Base-by-base conservation (phyloP, 2,797 vertebrate species). In the Karalla daura region DNA sequence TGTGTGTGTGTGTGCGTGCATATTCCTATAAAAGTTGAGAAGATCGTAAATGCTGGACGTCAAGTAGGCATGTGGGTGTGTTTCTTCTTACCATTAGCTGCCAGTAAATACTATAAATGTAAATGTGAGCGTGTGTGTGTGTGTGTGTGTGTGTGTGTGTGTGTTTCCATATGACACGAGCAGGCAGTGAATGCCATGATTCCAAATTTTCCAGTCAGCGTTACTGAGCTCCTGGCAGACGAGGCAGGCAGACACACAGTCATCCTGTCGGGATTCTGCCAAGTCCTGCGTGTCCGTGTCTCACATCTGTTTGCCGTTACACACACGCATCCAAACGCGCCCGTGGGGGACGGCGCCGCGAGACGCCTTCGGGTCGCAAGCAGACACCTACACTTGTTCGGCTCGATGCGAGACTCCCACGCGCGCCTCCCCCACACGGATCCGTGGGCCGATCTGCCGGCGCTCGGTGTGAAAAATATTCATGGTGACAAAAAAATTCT, bases 161-260 rank as follows among this genome's bases (percentile, higher is more conserved):
- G 74, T 68, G 50, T 68, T 71, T 80, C 83, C 72, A 73, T 77
- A 81, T 58, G 56, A 74, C 70, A 63, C 54, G 74, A 82, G 71
- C 62, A 65, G 65, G 58, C 68, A 27, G 58, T 46, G 49, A 51
- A 40, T 18, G 4, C n/a, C 24, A 12, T 78, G 77, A 82, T 66
- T 74, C 65, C 27, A 56, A 49, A 68, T 70, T 88, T 91, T 87
- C 87, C 86, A 88, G 84, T 47, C 75, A 49, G 71, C 15, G 45
- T 72, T 85, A 49, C 64, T 41, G 81, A 81, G 54, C 80, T 82
- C 44, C 69, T 68, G 68, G 68, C 78, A 85, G 78, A 81, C 84
- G 32, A 14, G 49, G 53, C 35, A 61, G 66, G 74, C 83, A 90
- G 81, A 90, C 87, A 86, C 77, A 76, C 80, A 85, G 87, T 89